These are phyloP conservation scores for Cataglyphis rosenhaueri DNA, from an alignment of 2,888 invertebrate species.

Conservation along the genomic window DNA sequence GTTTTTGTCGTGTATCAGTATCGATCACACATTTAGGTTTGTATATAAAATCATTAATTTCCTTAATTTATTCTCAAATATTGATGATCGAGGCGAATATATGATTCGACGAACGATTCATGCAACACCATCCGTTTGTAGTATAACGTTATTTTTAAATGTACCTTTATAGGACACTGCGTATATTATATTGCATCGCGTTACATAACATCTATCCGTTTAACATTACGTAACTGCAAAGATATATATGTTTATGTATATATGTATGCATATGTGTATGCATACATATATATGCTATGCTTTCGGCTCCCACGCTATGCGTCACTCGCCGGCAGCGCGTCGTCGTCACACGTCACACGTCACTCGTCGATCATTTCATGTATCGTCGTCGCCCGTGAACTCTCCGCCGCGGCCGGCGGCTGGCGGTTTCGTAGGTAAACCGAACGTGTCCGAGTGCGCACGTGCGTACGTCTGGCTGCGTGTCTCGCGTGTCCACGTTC, in stretches of 20 bases:
- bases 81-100: not conserved
- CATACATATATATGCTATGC: not conserved
- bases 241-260: not conserved
- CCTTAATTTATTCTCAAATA: not conserved
- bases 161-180: constrained; percentile 39
- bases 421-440: constrained; percentile 65
- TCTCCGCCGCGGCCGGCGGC: constrained; percentile 9
- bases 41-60: not conserved
- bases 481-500: constrained; percentile 60
- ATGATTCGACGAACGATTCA: not conserved
- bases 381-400: constrained; percentile 35
- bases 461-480: constrained; percentile 63
- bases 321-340: constrained; percentile 13
- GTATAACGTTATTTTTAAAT: not conserved
- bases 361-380: constrained; percentile 53
- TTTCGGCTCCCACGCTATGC: constrained; percentile 53
- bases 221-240: not conserved
- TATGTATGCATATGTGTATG: not conserved
- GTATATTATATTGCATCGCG: not conserved
- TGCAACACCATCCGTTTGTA: not conserved
- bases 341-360: constrained; percentile 25
- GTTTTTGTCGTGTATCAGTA: not conserved
- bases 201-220: constrained; percentile 32
- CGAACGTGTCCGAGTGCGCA: constrained; percentile 64
- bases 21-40: not conserved